A percentile compares a stretch with the other conserved stretches of the same genome.
Conservation (phyloP, 2,113 vertebrate species). For the Morone chrysops region DNA sequence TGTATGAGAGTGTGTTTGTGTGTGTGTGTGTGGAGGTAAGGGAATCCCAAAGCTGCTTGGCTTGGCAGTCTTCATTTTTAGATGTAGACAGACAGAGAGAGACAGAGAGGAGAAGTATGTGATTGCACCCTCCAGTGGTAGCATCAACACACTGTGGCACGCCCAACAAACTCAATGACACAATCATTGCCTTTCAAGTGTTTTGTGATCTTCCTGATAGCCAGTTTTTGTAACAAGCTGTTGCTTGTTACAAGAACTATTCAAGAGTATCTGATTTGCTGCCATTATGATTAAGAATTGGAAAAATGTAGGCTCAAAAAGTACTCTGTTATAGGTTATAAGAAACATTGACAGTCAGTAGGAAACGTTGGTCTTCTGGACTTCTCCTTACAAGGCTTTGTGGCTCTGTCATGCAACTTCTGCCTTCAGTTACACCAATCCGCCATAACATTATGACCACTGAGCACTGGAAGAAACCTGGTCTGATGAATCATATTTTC, state of each 20-base stretch:
- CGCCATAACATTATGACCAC: too few relatives aligned
- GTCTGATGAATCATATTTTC: too few relatives aligned
- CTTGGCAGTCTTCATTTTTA: neutral
- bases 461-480: too few relatives aligned
- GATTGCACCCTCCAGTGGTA: constrained; percentile 11
- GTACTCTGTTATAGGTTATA: neutral
- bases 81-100: neutral
- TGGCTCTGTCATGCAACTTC: neutral
- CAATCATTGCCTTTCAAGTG: neutral
- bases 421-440: neutral
- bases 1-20: neutral
- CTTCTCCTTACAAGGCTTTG: neutral
- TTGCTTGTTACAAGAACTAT: neutral
- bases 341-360: neutral
- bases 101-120: neutral
- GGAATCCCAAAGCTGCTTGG: constrained; percentile 20
- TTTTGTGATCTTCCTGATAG: neutral
- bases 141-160: neutral
- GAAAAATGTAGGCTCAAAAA: neutral
- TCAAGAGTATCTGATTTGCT: neutral
- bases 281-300: neutral
- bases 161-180: neutral
- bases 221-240: neutral
- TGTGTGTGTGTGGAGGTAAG: neutral
- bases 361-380: neutral